These are phyloP conservation scores for Daktulosphaira vitifoliae DNA, from an alignment of 1,140 invertebrate genomes.

Conservation along the genomic window DNA sequence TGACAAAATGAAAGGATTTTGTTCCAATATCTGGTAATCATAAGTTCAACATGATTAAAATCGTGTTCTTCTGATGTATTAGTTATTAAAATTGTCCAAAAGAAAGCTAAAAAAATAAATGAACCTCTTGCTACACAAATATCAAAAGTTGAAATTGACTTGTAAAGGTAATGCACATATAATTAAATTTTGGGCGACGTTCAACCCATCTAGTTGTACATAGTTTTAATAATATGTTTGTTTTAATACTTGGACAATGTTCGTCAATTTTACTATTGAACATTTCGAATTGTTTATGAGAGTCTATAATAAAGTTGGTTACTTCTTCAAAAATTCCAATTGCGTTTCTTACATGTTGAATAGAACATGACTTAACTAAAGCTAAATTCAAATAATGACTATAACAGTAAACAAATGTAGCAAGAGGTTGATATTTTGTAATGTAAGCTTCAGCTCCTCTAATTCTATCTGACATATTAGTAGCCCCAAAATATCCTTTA, in stretches of 20 bases:
- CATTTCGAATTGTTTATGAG: background rate
- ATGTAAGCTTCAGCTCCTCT: conserved; percentile 41
- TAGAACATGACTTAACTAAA: conserved; percentile 16
- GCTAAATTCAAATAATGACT: conserved; percentile 41
- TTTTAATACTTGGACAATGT: background rate
- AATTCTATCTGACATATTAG: conserved; percentile 38
- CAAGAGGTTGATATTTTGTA: conserved; percentile 38
- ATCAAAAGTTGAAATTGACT: too few species aligned
- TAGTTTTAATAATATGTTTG: background rate
- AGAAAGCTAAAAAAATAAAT: too few species aligned
- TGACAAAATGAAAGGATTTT: too few species aligned
- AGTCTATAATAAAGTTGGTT: background rate
- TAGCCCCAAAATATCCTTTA: background rate
- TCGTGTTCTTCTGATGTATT: too few species aligned
- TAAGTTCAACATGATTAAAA: too few species aligned
- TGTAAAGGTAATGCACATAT: too few species aligned
- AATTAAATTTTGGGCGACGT: too few species aligned
- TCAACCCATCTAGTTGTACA: background rate
- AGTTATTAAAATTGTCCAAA: too few species aligned
- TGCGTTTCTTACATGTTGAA: conserved; percentile 29
- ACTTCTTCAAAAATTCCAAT: conserved; percentile 10
- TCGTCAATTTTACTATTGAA: background rate
- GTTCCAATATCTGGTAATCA: too few species aligned
- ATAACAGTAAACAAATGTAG: conserved; percentile 40
- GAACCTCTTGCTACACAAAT: too few species aligned